Conservation (phyloP, 2,113 vertebrate genomes). For the Cyanoliseus patagonus region DNA sequence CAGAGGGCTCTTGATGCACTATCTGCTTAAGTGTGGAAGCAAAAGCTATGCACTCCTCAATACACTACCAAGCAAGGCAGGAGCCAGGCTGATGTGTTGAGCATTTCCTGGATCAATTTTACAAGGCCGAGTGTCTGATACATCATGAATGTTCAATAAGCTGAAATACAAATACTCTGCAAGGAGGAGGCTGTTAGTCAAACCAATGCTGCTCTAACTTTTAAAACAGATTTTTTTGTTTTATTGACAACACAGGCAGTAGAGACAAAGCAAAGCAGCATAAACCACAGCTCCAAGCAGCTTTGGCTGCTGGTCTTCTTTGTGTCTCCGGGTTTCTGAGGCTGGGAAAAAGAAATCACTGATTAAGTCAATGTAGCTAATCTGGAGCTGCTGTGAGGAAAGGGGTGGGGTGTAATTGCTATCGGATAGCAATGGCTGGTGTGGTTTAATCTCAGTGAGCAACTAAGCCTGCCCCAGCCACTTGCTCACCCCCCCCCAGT, state of each 20-base stretch:
- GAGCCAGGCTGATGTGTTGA: neutral
- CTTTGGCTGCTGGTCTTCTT: neutral
- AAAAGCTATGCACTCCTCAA: neutral
- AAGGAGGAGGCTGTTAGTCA: neutral
- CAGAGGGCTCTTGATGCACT: slow-evolving; percentile 52
- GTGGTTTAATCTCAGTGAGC: neutral
- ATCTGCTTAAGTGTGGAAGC: slow-evolving; percentile 51
- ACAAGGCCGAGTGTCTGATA: neutral
- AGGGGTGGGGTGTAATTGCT: neutral
- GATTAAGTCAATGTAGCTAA: slow-evolving; percentile 11
- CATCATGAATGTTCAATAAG: slow-evolving; percentile 11
- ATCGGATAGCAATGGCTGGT: neutral
- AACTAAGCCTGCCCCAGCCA: neutral
- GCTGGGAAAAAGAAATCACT: neutral
- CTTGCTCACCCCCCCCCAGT: neutral
- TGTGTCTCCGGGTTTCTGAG: neutral
- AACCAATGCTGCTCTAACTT: neutral
- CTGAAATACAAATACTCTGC: neutral
- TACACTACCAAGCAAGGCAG: neutral
- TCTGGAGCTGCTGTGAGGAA: neutral
- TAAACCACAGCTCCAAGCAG: neutral
- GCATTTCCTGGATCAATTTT: neutral
- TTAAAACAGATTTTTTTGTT: neutral
- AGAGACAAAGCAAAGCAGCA: neutral
- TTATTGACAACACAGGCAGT: neutral